These are phyloP conservation scores for Rachycentron canadum DNA, from an alignment of 2,797 vertebrate species.

Conservation along the genomic window DNA sequence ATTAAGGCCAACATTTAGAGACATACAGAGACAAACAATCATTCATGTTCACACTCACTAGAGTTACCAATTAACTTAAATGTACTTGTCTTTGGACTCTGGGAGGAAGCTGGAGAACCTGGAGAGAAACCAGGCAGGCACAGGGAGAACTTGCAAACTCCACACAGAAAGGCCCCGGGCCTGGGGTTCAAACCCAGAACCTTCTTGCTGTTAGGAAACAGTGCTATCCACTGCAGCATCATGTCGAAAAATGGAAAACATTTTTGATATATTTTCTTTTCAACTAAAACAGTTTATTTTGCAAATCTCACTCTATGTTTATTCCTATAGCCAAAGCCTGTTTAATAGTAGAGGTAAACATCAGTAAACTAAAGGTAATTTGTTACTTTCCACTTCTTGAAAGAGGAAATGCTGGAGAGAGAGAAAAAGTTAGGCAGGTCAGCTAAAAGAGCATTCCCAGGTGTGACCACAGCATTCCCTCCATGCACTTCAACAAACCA, in stretches of 20 bases:
- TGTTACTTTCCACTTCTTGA: conserved; percentile 55
- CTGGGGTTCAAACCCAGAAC: too few species aligned
- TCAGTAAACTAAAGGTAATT: conserved; percentile 52
- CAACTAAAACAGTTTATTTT: background rate
- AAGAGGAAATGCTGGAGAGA: conserved; percentile 59
- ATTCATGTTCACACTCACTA: too few species aligned
- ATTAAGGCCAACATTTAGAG: too few species aligned
- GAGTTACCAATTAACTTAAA: too few species aligned
- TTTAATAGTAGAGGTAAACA: conserved; percentile 39
- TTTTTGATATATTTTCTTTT: background rate
- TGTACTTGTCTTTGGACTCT: too few species aligned
- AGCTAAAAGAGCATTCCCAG: conserved; percentile 76
- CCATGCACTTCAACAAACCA: conserved; percentile 72
- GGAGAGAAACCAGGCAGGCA: too few species aligned
- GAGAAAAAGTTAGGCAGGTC: conserved; percentile 71
- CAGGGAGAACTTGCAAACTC: too few species aligned
- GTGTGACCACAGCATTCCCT: conserved; percentile 81
- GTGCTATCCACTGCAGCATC: too few species aligned
- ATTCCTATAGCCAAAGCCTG: conserved; percentile 1
- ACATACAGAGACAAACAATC: too few species aligned
- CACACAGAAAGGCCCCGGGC: too few species aligned
- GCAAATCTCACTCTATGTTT: background rate
- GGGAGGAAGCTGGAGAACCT: too few species aligned
- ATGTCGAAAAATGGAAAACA: background rate
- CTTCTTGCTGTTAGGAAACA: too few species aligned